Base-by-base conservation (phyloP, 2,888 invertebrate species). In the Tetragnatha montana region DNA sequence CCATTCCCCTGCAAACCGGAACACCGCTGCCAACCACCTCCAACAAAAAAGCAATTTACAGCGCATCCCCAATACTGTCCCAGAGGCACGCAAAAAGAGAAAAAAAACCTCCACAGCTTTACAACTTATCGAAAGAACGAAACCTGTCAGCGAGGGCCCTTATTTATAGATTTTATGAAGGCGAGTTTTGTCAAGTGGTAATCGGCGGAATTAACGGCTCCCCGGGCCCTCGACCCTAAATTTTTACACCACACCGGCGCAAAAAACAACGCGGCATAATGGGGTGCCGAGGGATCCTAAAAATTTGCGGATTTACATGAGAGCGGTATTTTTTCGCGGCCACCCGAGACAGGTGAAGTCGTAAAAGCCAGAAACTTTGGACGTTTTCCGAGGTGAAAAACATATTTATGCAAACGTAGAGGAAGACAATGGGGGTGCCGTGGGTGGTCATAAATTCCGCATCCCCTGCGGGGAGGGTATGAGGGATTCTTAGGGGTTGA, bases 81-180 rank as follows among this genome's bases (percentile, higher is more conserved):
- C 78, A 7, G 47, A 21, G 50, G 73, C 68, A 14, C 17, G 70
- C 19, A 51, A 80, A 88, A 82, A 8, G 12, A 17, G 17, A 4
- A 10, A 60, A 60, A 60, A 60, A 60, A 60, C 12, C 14, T 17
- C 14, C 60, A 60, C 70, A 82, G 76, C 70, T 88, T 88, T 88
- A 82, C 87, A 82, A 76, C 70, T 81, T 81, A 87, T 87, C 81
- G 74, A 81, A 35, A 81, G 81, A 82, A 71, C 81, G 75, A 22
- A 87, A 69, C 78, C 81, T 50, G 81, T 82, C 87, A 82, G 51
- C 14, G 60, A 70, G 35, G 60, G 22, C 35, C 74, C 81, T 88
- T 88, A 88, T 88, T 88, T 88, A 88, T 88, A 82, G 87, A 82
- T 88, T 88, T 82, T 82, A 88, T 88, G 87, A 88, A 75, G 76